A percentile compares a stretch with the other conserved stretches of the same genome.
These are phyloP conservation scores for Parambassis ranga DNA, from an alignment of 2,797 vertebrate genomes.

Conservation along the genomic window DNA sequence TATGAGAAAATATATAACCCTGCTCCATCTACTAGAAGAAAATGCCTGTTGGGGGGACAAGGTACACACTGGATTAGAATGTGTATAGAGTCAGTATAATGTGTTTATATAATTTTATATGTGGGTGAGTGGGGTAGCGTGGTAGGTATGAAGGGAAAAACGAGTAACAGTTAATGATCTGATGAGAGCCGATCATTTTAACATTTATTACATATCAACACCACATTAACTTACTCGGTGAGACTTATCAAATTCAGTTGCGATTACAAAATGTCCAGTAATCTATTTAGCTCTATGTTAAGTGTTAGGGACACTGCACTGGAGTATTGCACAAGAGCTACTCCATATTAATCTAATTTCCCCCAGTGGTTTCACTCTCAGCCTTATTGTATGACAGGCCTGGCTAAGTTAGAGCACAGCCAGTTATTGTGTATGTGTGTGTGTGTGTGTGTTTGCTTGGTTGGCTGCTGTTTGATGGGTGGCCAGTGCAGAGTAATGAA, in stretches of 20 bases:
- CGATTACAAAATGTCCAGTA: constrained; percentile 56
- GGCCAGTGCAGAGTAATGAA: constrained; percentile 57
- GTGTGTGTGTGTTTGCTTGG: constrained; percentile 7
- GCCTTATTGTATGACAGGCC: constrained; percentile 61
- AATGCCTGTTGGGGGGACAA: constrained; percentile 79
- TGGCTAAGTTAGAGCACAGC: constrained; percentile 43
- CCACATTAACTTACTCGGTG: constrained; percentile 38
- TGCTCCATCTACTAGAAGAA: constrained; percentile 92
- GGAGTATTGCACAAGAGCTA: constrained; percentile 68
- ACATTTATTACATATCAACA: constrained; percentile 38
- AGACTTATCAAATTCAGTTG: constrained; percentile 41
- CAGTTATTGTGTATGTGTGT: not conserved
- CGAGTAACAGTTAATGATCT: constrained; percentile 34
- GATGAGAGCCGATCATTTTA: constrained; percentile 31
- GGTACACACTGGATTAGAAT: not conserved
- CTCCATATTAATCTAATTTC: constrained; percentile 71
- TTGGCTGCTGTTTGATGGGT: constrained; percentile 45
- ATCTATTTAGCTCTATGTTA: constrained; percentile 60
- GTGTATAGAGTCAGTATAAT: not conserved
- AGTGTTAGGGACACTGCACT: constrained; percentile 52
- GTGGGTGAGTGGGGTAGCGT: not conserved
- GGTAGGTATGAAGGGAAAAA: not conserved
- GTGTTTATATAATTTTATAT: not conserved
- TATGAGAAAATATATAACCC: constrained; percentile 94
- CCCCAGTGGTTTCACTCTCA: constrained; percentile 64